Evolutionary conservation across 2,797 vertebrate species (phyloP).

Genomic region (Enteromius unitaeniatus): DNA sequence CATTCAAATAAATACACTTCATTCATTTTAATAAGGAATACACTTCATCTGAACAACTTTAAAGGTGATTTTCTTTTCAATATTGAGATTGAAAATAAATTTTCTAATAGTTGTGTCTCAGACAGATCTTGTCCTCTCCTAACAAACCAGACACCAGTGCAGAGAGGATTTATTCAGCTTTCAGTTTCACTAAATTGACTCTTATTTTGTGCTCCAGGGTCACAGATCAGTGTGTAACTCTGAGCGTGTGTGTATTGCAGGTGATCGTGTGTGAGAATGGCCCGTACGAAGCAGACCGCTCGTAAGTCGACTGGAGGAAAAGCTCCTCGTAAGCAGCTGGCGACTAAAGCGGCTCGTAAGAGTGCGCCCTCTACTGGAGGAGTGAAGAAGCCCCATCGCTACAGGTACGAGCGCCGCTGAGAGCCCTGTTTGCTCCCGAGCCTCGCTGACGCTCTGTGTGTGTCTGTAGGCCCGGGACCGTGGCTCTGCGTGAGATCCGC

Average conservation of each 20-base stretch:
- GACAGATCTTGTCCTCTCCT: no score
- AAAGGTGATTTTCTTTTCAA: no score
- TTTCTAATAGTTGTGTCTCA: no score
- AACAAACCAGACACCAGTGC: no score
- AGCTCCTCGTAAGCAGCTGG: constrained; percentile 87
- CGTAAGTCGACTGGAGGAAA: constrained; percentile 89
- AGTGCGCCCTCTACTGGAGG: constrained; percentile 89
- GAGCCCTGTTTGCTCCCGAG: not conserved
- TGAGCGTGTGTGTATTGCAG: constrained; percentile 51
- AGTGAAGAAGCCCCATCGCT: constrained; percentile 91
- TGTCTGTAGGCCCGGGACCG: constrained; percentile 82
- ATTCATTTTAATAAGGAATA: not conserved
- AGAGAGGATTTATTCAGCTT: no score
- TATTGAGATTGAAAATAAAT: no score
- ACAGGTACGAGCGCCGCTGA: constrained; percentile 69
- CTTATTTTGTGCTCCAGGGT: no score
- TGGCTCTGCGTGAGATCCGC: constrained; percentile 88
- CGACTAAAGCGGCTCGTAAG: constrained; percentile 88
- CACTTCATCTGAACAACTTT: no score
- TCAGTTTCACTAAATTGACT: no score
- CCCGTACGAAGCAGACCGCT: constrained; percentile 87
- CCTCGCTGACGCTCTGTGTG: not conserved
- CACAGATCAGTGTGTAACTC: not conserved
- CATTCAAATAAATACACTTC: not conserved
- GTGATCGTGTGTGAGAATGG: constrained; percentile 76